phyloP scores from a whole-genome alignment of 2,797 vertebrate genomes.

The Netta rufina region DNA sequence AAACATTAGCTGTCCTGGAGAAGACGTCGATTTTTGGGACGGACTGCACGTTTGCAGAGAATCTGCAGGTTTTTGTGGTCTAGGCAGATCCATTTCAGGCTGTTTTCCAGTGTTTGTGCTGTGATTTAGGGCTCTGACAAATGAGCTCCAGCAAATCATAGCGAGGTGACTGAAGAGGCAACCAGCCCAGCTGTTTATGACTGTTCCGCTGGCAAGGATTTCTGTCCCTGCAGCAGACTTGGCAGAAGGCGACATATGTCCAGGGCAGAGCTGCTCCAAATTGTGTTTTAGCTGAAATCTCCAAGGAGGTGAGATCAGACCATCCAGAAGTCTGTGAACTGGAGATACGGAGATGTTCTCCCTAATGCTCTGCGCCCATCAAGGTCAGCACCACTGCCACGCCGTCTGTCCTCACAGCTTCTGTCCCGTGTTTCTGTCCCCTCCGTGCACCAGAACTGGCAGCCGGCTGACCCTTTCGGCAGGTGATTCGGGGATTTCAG shows the following conservation, averaged over 20 bases:
- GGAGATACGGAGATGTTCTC: neutral
- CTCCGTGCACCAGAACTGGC: neutral
- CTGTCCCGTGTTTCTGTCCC: neutral
- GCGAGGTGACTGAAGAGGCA: neutral
- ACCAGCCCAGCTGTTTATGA: constrained; percentile 5
- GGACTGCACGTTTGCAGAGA: neutral
- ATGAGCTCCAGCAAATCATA: neutral
- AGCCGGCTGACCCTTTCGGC: neutral
- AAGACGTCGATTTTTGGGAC: neutral
- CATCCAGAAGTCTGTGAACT: neutral
- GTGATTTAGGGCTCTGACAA: constrained; percentile 30
- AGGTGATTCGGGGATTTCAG: neutral
- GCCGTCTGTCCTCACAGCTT: neutral
- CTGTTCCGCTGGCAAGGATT: neutral
- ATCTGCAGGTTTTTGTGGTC: neutral
- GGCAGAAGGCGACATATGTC: neutral
- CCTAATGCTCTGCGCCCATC: neutral
- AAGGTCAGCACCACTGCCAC: neutral
- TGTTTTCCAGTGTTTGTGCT: constrained; percentile 4
- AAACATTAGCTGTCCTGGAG: neutral
- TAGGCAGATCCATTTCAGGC: neutral
- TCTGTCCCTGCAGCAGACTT: neutral
- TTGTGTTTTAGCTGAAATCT: neutral
- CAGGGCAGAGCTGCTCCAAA: constrained; percentile 9
- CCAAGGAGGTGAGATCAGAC: neutral